Evolutionary conservation across 2,113 vertebrate species (phyloP).

Genomic region (Enhydra lutris): DNA sequence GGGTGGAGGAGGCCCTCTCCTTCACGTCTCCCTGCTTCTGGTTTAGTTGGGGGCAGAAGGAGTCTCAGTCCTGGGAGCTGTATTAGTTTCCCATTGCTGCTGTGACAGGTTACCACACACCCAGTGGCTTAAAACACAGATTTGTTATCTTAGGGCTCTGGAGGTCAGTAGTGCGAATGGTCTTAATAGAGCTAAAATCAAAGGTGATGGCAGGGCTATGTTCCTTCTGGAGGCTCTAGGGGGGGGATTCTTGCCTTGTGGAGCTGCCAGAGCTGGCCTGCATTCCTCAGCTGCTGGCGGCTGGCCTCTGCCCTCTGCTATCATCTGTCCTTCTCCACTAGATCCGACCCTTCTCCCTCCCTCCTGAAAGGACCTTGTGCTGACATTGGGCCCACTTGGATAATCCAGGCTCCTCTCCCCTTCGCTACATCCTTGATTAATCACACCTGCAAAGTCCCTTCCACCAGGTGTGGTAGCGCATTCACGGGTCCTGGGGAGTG

Average conservation of each 20-base stretch:
- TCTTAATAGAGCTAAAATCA: not conserved
- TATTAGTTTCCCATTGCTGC: not conserved
- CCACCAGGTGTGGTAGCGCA: not conserved
- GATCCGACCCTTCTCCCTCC: not conserved
- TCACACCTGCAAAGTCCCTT: not conserved
- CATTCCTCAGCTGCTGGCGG: not conserved
- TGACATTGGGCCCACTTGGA: not conserved
- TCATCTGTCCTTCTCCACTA: not conserved
- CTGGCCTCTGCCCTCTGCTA: not conserved
- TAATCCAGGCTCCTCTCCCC: not conserved
- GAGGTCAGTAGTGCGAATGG: not conserved
- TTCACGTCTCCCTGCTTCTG: not conserved
- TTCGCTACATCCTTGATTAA: not conserved
- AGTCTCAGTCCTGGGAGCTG: not conserved
- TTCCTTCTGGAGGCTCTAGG: not conserved
- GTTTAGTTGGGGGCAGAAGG: not conserved
- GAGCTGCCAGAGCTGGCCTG: not conserved
- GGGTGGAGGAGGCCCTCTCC: not conserved
- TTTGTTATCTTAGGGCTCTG: not conserved
- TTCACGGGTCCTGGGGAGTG: not conserved
- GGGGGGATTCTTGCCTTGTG: not conserved
- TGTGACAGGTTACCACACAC: not conserved
- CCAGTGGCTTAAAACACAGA: not conserved
- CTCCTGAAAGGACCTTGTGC: not conserved
- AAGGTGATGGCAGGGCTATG: not conserved